A percentile compares a stretch with the other conserved stretches of the same genome.
These are phyloP conservation scores for Tillus elongatus DNA, from an alignment of 2,888 invertebrate species.

Conservation along the genomic window DNA sequence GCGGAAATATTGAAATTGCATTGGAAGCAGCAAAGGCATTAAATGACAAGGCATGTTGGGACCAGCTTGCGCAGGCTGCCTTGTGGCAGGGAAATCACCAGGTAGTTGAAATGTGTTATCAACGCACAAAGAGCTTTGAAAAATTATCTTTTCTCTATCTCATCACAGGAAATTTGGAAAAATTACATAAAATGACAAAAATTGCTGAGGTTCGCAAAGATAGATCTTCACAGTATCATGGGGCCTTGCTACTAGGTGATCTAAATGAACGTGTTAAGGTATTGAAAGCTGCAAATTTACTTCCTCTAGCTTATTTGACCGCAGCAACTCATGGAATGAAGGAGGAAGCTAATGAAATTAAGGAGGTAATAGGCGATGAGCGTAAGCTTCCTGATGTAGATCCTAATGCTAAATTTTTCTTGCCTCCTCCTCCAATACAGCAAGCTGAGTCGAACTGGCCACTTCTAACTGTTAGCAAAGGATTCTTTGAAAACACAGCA, in stretches of 20 bases:
- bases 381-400: slow-evolving; percentile 58
- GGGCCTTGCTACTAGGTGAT: slow-evolving; percentile 86
- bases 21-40: slow-evolving; percentile 90
- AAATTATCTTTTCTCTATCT: slow-evolving; percentile 95
- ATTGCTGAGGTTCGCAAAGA: slow-evolving; percentile 98
- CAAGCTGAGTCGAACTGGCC: slow-evolving; percentile 98
- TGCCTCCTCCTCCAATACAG: slow-evolving; percentile 83
- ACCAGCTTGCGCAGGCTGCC: slow-evolving; percentile 88
- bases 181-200: slow-evolving; percentile 96
- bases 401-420: slow-evolving; percentile 64
- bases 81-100: slow-evolving; percentile 89
- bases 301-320: slow-evolving; percentile 84
- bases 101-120: slow-evolving; percentile 99
- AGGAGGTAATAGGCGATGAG: slow-evolving; percentile 50
- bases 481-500: slow-evolving; percentile 56
- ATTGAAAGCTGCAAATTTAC: slow-evolving; percentile 64
- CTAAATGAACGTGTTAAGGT: slow-evolving; percentile 80
- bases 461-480: slow-evolving; percentile 79
- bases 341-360: slow-evolving; percentile 68
- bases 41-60: slow-evolving; percentile 94
- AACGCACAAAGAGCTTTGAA: slow-evolving; percentile 98
- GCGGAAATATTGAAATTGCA: slow-evolving; percentile 97
- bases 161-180: slow-evolving; percentile 96
- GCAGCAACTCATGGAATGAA: slow-evolving; percentile 84
- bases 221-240: slow-evolving; percentile 93